Evolutionary conservation across 2,113 vertebrate species (phyloP).

Genomic region (Thalassarche chlororhynchos): DNA sequence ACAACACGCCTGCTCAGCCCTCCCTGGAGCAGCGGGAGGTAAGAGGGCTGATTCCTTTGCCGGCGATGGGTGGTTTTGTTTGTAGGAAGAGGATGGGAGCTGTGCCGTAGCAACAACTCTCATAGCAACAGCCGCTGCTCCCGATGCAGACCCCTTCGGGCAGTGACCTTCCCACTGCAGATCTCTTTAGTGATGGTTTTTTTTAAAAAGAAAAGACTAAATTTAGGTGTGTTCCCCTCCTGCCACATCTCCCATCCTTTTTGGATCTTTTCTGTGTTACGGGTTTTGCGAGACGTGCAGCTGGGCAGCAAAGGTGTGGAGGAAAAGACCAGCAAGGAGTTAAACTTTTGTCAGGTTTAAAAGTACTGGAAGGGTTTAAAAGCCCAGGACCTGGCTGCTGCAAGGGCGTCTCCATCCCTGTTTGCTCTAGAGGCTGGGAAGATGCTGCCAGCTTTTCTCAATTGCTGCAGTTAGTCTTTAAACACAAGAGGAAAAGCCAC

Average conservation of each 20-base stretch:
- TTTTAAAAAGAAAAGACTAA: background rate
- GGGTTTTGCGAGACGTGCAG: background rate
- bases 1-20: background rate
- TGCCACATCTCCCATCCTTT: background rate
- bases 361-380: background rate
- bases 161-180: background rate
- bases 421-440: background rate
- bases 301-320: background rate
- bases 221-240: background rate
- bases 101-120: slow-evolving; percentile 78
- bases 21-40: background rate
- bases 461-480: background rate
- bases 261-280: background rate
- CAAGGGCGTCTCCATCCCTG: background rate
- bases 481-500: background rate
- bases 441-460: background rate
- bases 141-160: slow-evolving; percentile 5
- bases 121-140: slow-evolving; percentile 72
- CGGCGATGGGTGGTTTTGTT: slow-evolving; percentile 61
- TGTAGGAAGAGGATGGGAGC: slow-evolving; percentile 62
- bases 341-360: background rate
- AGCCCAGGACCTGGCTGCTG: background rate
- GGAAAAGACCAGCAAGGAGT: background rate
- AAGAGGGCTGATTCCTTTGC: slow-evolving; percentile 36
- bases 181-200: background rate